Evolutionary conservation across 2,113 vertebrate species (phyloP).

Genomic region (Peromyscus polionotus): DNA sequence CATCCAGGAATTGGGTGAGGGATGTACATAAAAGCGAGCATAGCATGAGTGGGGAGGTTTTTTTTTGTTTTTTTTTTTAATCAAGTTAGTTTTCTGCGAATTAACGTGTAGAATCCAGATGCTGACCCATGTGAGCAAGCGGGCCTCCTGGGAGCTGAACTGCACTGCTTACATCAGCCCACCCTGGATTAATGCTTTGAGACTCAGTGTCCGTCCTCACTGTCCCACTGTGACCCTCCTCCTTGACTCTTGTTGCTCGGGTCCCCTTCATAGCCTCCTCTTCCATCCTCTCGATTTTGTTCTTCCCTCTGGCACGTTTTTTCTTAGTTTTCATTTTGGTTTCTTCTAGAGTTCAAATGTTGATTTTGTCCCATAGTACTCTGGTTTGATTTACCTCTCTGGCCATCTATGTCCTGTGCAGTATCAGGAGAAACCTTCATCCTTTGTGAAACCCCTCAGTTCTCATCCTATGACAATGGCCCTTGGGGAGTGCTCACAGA

Average conservation of each 20-base stretch:
- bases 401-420: fast-evolving
- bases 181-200: background rate
- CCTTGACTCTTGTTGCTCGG: background rate
- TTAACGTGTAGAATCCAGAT: background rate
- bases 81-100: background rate
- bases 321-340: background rate
- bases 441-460: background rate
- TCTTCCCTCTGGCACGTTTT: background rate
- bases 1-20: background rate
- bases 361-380: background rate
- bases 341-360: background rate
- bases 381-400: background rate
- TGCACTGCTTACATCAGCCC: fast-evolving
- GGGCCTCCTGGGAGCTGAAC: no score
- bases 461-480: background rate
- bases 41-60: background rate
- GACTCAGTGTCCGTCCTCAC: background rate
- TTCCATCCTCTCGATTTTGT: background rate
- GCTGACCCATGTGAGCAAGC: background rate
- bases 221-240: background rate
- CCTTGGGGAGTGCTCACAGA: background rate
- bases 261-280: background rate
- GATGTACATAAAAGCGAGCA: background rate
- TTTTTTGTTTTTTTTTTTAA: no score
- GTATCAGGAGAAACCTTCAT: background rate